These are phyloP conservation scores for Plumapathes pennacea DNA, from an alignment of 92 coral and sea anemone species.

Conservation along the genomic window DNA sequence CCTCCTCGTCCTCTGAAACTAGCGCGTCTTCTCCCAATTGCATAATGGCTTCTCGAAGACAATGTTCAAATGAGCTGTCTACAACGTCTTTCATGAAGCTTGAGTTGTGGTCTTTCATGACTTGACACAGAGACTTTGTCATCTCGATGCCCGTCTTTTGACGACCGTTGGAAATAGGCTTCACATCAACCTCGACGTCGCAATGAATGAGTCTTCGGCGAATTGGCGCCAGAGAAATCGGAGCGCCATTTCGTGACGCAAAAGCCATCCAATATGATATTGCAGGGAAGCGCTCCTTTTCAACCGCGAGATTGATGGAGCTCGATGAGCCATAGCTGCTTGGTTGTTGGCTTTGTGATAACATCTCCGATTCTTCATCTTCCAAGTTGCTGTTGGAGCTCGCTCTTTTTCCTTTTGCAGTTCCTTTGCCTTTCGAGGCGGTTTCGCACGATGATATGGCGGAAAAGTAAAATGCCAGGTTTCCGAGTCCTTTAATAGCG, in stretches of 20 bases:
- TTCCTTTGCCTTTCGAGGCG: no score
- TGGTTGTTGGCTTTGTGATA: no score
- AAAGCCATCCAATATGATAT: slow-evolving; percentile 17
- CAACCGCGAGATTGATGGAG: not conserved
- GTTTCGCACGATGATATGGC: slow-evolving; percentile 5
- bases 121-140: not conserved
- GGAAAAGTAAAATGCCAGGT: slow-evolving; percentile 7
- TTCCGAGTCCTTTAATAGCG: not conserved
- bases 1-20: no score
- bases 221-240: not conserved
- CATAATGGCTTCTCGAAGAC: no score
- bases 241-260: slow-evolving; percentile 6
- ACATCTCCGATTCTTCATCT: no score
- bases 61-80: not conserved
- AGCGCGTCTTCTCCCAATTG: no score
- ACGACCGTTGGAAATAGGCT: not conserved
- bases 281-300: slow-evolving; percentile 5
- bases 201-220: slow-evolving; percentile 3
- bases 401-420: no score
- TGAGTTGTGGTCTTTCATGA: slow-evolving; percentile 19
- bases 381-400: no score
- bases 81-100: slow-evolving; percentile 7
- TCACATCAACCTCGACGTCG: slow-evolving; percentile 10
- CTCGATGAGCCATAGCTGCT: no score
- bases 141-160: not conserved